phyloP scores from a whole-genome alignment of 1,140 invertebrate species.

The Drosophila pruinosa region DNA sequence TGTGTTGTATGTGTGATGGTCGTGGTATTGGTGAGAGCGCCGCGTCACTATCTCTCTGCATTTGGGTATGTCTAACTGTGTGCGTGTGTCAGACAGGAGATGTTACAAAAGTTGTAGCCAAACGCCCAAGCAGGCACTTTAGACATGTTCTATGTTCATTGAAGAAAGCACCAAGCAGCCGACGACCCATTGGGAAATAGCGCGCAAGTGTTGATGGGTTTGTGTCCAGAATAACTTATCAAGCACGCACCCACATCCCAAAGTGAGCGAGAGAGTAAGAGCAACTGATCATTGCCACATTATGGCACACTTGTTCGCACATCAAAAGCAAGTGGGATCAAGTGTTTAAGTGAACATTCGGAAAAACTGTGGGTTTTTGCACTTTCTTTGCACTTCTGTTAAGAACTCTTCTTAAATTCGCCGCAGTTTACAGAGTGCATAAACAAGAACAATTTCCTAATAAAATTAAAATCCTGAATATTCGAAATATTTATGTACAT shows the following conservation, averaged over 20 bases:
- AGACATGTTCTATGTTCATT: slow-evolving; percentile 62
- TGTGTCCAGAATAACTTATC: slow-evolving; percentile 20
- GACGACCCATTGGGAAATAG: slow-evolving; percentile 48
- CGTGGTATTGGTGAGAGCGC: neutral
- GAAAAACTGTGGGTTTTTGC: no score
- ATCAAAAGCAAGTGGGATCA: neutral
- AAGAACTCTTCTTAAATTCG: no score
- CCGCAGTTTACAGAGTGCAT: no score
- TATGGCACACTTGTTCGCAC: neutral
- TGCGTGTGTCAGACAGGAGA: slow-evolving; percentile 14
- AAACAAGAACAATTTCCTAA: no score
- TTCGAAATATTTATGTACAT: no score
- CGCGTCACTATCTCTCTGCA: slow-evolving; percentile 1
- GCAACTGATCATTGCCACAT: neutral
- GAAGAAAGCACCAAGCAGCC: slow-evolving; percentile 54
- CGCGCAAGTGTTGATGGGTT: slow-evolving; percentile 42
- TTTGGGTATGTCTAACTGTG: neutral
- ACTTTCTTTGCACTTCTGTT: no score
- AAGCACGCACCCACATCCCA: neutral
- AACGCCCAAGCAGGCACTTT: slow-evolving; percentile 53
- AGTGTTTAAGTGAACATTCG: no score
- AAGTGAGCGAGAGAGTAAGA: neutral
- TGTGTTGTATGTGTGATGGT: neutral
- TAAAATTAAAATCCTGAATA: no score
- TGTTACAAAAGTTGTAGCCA: slow-evolving; percentile 70